A percentile compares a stretch with the other conserved stretches of the same genome.
These are phyloP conservation scores for Galerucella calmariensis DNA, from an alignment of 2,888 invertebrate species.

Conservation along the genomic window DNA sequence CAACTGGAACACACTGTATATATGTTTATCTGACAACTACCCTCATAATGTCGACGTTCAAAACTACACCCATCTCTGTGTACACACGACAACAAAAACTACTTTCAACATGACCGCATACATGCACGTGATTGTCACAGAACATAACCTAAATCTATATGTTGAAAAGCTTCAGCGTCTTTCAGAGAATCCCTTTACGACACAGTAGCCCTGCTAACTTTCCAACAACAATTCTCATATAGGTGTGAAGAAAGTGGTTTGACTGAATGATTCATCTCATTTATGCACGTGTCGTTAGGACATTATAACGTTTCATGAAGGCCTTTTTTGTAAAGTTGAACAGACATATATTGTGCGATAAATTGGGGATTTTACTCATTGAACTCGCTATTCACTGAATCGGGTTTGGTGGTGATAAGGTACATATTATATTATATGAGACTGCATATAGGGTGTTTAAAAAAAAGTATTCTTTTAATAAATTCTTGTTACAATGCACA, in stretches of 20 bases:
- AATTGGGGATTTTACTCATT: conserved; percentile 51
- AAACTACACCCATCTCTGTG: conserved; percentile 10
- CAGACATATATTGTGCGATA: conserved; percentile 54
- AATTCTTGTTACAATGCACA: no score
- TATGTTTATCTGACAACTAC: neutral
- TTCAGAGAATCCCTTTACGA: conserved; percentile 56
- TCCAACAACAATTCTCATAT: conserved; percentile 28
- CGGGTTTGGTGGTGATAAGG: conserved; percentile 24
- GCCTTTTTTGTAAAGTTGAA: conserved; percentile 54
- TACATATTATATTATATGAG: neutral
- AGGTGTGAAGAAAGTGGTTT: conserved; percentile 35
- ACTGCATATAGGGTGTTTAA: conserved; percentile 4
- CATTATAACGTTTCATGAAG: conserved; percentile 57
- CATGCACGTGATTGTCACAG: conserved; percentile 50
- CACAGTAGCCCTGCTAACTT: conserved; percentile 48
- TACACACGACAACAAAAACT: conserved; percentile 32
- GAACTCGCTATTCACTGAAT: conserved; percentile 33
- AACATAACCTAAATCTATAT: conserved; percentile 58
- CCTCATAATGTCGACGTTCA: conserved; percentile 17
- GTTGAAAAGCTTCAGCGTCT: conserved; percentile 55
- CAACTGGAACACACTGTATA: neutral
- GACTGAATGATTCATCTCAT: conserved; percentile 36
- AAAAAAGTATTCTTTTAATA: neutral
- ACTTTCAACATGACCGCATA: conserved; percentile 34
- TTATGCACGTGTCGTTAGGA: conserved; percentile 53